A percentile compares a stretch with the other conserved stretches of the same genome.
Conservation (phyloP, 2,888 invertebrate genomes). For the Euplagia quadripunctaria region DNA sequence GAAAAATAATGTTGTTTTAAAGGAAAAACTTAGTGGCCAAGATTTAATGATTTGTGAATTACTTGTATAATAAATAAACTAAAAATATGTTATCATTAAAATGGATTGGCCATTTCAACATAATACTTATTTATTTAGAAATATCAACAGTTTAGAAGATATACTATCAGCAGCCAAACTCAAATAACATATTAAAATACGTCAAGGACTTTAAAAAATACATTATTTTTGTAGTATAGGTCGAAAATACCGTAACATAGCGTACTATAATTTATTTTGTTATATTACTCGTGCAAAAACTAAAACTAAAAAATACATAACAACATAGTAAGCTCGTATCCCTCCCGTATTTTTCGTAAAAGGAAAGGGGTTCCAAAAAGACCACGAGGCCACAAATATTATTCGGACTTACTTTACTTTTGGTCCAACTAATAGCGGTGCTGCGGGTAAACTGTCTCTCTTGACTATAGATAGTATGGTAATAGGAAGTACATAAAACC, state of each 20-base stretch:
- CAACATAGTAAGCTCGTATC: background rate
- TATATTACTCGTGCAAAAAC: background rate
- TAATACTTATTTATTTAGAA: too few species aligned
- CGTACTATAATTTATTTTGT: background rate
- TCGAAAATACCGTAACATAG: background rate
- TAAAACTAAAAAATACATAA: background rate
- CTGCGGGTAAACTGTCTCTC: too few species aligned
- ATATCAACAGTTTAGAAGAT: background rate
- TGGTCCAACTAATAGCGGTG: too few species aligned
- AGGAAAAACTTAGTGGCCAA: background rate
- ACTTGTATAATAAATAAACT: too few species aligned
- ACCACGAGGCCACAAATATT: background rate
- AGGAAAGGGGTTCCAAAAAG: too few species aligned
- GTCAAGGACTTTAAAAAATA: background rate
- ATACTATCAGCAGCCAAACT: too few species aligned
- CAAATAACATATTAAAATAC: background rate
- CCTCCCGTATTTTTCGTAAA: background rate
- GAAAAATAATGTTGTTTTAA: background rate
- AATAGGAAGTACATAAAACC: too few species aligned
- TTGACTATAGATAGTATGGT: too few species aligned
- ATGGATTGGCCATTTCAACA: too few species aligned
- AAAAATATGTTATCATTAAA: too few species aligned
- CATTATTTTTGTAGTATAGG: background rate
- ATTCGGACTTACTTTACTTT: background rate
- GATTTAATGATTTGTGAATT: too few species aligned